phyloP scores from a whole-genome alignment of 2,888 invertebrate genomes.

The Ichneumon xanthorius region DNA sequence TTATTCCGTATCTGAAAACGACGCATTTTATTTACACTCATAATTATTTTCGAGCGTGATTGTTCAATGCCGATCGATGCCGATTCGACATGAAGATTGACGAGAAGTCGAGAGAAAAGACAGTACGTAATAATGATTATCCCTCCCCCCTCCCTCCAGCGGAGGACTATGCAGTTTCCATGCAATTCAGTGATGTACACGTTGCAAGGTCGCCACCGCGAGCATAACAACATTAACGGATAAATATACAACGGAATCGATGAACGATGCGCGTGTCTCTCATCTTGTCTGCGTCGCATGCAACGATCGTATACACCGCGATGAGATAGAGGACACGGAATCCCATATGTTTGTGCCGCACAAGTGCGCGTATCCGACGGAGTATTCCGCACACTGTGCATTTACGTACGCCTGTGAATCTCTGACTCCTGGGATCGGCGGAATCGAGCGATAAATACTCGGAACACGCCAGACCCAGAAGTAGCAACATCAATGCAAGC shows the following conservation, averaged over 20 bases:
- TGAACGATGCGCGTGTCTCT: conserved; percentile 57
- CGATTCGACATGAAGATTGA: conserved; percentile 47
- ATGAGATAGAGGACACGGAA: conserved; percentile 29
- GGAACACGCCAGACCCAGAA: conserved; percentile 58
- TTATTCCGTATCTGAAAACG: neutral
- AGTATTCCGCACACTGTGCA: neutral
- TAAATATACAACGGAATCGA: conserved; percentile 61
- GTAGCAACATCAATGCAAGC: conserved; percentile 40
- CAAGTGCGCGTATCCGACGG: neutral
- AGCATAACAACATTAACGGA: conserved; percentile 50
- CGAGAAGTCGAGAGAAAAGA: conserved; percentile 28
- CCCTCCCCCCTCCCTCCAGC: neutral
- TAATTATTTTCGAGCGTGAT: neutral
- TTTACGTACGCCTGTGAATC: conserved; percentile 18
- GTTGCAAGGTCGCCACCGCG: conserved; percentile 61
- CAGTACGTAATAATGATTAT: conserved; percentile 11
- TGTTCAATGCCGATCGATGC: neutral
- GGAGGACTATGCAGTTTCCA: conserved; percentile 40
- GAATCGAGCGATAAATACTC: conserved; percentile 65
- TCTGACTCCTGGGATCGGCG: conserved; percentile 37
- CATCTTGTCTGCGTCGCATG: conserved; percentile 43
- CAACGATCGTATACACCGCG: conserved; percentile 22
- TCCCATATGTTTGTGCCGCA: neutral
- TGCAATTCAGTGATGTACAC: conserved; percentile 50
- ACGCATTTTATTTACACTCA: neutral